Evolutionary conservation across 2,888 invertebrate species (phyloP).

Genomic region (Parnassius smintheus): DNA sequence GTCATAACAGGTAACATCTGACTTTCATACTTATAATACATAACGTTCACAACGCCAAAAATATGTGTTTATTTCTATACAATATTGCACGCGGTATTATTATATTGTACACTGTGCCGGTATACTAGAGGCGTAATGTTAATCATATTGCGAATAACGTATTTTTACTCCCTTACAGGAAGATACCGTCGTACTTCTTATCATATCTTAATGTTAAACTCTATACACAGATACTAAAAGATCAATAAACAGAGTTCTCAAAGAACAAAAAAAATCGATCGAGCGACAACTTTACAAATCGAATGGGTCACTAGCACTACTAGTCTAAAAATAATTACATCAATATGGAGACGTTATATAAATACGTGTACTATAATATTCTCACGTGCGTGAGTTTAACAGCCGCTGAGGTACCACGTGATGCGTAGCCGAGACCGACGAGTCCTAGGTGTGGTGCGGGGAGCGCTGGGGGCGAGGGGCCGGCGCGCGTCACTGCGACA

Average conservation of each 20-base stretch:
- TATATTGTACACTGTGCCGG: conserved; percentile 67
- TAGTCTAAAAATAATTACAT: conserved; percentile 51
- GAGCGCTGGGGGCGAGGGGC: conserved; percentile 21
- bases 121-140: conserved; percentile 60
- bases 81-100: conserved; percentile 79
- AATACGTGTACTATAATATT: conserved; percentile 67
- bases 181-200: conserved; percentile 64
- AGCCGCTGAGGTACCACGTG: conserved; percentile 76
- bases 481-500: conserved; percentile 85
- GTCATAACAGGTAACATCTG: conserved; percentile 81
- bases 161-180: conserved; percentile 62
- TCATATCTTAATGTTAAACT: conserved; percentile 54
- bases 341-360: conserved; percentile 54
- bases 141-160: conserved; percentile 58
- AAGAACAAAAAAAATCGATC: conserved; percentile 47
- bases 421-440: conserved; percentile 57
- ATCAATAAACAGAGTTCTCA: conserved; percentile 53
- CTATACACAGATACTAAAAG: conserved; percentile 53
- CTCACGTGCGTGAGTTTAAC: conserved; percentile 65
- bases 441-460: conserved; percentile 29
- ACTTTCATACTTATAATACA: conserved; percentile 78
- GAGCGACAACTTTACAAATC: conserved; percentile 66
- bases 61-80: conserved; percentile 70
- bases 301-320: conserved; percentile 75
- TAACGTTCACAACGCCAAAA: conserved; percentile 80